phyloP scores from a whole-genome alignment of 2,113 vertebrate species.

The Caloenas nicobarica region DNA sequence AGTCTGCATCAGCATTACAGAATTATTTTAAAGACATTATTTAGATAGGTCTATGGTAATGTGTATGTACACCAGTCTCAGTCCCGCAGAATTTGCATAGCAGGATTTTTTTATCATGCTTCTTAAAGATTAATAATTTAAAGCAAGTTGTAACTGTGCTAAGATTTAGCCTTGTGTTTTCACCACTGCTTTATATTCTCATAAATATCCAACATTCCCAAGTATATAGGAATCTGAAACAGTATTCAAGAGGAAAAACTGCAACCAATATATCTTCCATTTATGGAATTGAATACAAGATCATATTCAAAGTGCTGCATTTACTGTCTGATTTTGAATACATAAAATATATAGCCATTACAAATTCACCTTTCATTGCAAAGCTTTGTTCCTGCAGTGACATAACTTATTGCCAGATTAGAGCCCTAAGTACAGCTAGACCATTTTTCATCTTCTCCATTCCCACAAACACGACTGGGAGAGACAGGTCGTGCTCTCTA shows the following conservation, averaged over 20 bases:
- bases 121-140: conserved; percentile 72
- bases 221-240: conserved; percentile 57
- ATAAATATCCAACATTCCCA: conserved; percentile 63
- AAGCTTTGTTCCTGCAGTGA: conserved; percentile 62
- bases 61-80: background rate
- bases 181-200: conserved; percentile 61
- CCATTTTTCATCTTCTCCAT: conserved; percentile 61
- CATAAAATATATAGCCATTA: conserved; percentile 67
- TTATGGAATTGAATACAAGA: conserved; percentile 65
- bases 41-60: conserved; percentile 3
- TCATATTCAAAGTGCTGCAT: conserved; percentile 66
- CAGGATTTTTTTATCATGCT: conserved; percentile 53
- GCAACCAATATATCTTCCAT: conserved; percentile 60
- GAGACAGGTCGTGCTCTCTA: conserved; percentile 58
- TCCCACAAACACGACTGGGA: conserved; percentile 41
- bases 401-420: conserved; percentile 67
- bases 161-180: conserved; percentile 65
- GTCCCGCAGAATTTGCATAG: conserved; percentile 36
- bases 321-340: conserved; percentile 64
- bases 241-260: conserved; percentile 56
- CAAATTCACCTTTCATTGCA: conserved; percentile 59
- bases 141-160: conserved; percentile 66
- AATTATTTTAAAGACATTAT: conserved; percentile 37
- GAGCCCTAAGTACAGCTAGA: conserved; percentile 28
- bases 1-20: background rate